Conservation (phyloP, 2,113 vertebrate genomes). For the Hystrix cristata region DNA sequence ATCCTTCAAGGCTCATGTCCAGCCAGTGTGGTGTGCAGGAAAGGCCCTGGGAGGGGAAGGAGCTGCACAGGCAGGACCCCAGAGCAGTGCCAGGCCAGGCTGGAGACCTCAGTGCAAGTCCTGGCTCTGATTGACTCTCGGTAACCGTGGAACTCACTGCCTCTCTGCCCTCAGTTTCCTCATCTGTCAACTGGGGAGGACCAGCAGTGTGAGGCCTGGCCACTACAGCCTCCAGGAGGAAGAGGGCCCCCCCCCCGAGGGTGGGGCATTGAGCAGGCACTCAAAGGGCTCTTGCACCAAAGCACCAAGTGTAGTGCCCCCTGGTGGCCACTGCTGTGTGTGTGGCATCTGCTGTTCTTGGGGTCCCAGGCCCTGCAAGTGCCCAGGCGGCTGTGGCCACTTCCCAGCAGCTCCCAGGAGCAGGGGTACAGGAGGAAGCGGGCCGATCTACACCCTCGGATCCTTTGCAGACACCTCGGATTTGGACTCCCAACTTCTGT, state of each 20-base stretch:
- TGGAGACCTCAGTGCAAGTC: neutral
- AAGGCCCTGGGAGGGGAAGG: no score
- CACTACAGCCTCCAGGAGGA: neutral
- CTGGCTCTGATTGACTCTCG: neutral
- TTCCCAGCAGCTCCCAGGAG: neutral
- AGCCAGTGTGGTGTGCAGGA: neutral
- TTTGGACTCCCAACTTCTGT: neutral
- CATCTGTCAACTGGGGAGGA: neutral
- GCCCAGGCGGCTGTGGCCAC: accelerated
- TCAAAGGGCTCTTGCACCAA: neutral
- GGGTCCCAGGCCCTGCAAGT: neutral
- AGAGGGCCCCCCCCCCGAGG: no score
- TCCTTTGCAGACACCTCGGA: neutral
- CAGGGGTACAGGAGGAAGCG: neutral
- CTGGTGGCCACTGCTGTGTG: neutral
- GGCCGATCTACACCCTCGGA: neutral
- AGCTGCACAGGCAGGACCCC: no score
- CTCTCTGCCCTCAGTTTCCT: neutral
- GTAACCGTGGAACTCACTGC: no score
- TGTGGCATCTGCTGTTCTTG: neutral
- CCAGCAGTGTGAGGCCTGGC: neutral
- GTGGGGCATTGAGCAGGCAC: neutral
- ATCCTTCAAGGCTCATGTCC: no score
- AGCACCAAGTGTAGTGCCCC: neutral
- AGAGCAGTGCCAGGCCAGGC: no score